Percentiles rank a stretch among this genome's conserved stretches.
Evolutionary conservation across 2,113 vertebrate genomes (phyloP).

Genomic region (Cepphus grylle): DNA sequence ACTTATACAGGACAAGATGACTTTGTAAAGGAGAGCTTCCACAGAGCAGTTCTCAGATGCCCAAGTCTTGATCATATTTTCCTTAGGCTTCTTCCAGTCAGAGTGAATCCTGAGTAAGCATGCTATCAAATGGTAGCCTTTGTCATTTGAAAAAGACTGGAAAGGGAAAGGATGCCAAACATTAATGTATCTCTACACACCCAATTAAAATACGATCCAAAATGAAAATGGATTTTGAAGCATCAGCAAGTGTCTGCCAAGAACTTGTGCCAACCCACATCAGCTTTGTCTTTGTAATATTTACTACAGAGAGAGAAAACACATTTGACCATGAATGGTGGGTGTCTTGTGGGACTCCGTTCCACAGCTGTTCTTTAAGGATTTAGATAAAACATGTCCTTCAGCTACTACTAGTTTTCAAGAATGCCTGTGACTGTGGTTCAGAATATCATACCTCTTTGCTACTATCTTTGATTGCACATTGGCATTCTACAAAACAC

Average conservation of each 20-base stretch:
- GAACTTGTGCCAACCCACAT: not conserved
- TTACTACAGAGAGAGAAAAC: not conserved
- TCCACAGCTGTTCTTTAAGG: conserved; percentile 22
- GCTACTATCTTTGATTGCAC: not conserved
- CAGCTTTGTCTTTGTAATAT: not conserved
- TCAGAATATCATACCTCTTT: not conserved
- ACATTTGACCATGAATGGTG: not conserved
- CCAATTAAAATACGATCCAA: not conserved
- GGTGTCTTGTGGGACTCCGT: not conserved
- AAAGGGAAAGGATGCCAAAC: not conserved
- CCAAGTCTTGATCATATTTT: not conserved
- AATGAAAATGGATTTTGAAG: conserved; percentile 25
- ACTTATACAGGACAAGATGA: not conserved
- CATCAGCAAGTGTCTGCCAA: not conserved
- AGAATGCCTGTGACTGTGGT: not conserved
- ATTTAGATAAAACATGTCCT: conserved; percentile 17
- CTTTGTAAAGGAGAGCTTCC: not conserved
- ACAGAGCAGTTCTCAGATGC: not conserved
- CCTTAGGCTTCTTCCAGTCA: not conserved
- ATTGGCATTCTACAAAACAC: not conserved
- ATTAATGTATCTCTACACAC: not conserved
- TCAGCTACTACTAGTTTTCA: not conserved
- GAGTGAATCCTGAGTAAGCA: not conserved
- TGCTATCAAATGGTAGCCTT: not conserved
- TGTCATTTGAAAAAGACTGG: not conserved